phyloP scores from a whole-genome alignment of 2,113 vertebrate species.

The Epinephelus cyanopodus region DNA sequence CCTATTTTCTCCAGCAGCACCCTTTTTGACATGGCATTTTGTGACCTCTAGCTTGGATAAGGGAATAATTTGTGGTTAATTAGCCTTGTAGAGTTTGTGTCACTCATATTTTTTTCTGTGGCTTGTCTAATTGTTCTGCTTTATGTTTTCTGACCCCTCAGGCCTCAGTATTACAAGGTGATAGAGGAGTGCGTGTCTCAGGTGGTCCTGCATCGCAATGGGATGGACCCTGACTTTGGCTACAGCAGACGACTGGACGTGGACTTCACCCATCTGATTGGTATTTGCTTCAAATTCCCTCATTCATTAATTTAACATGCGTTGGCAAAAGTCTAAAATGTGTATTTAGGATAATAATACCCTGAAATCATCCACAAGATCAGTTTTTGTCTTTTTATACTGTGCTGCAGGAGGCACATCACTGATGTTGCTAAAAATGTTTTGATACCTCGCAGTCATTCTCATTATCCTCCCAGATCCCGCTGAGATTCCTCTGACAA shows the following conservation, averaged over 20 bases:
- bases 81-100: slow-evolving; percentile 73
- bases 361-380: neutral
- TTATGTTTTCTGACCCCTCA: slow-evolving; percentile 71
- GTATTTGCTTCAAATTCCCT: slow-evolving; percentile 74
- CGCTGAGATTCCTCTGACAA: slow-evolving; percentile 38
- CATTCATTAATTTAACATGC: neutral
- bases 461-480: slow-evolving; percentile 62
- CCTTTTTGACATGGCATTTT: slow-evolving; percentile 76
- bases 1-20: slow-evolving; percentile 66
- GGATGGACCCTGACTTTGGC: slow-evolving; percentile 96
- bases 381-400: neutral
- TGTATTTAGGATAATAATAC: neutral
- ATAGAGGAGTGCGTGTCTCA: slow-evolving; percentile 96
- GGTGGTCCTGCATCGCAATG: slow-evolving; percentile 94
- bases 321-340: neutral
- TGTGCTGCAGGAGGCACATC: slow-evolving; percentile 13
- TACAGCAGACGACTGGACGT: slow-evolving; percentile 92
- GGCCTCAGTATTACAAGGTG: slow-evolving; percentile 98
- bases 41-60: slow-evolving; percentile 77
- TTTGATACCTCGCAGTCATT: slow-evolving; percentile 42
- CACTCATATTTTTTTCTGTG: slow-evolving; percentile 59
- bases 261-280: slow-evolving; percentile 93
- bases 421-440: slow-evolving; percentile 46
- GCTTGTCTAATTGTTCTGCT: slow-evolving; percentile 73
- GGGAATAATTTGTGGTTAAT: slow-evolving; percentile 79